Evolutionary conservation across 2,888 invertebrate genomes (phyloP).

Genomic region (Petrophora chlorosata): DNA sequence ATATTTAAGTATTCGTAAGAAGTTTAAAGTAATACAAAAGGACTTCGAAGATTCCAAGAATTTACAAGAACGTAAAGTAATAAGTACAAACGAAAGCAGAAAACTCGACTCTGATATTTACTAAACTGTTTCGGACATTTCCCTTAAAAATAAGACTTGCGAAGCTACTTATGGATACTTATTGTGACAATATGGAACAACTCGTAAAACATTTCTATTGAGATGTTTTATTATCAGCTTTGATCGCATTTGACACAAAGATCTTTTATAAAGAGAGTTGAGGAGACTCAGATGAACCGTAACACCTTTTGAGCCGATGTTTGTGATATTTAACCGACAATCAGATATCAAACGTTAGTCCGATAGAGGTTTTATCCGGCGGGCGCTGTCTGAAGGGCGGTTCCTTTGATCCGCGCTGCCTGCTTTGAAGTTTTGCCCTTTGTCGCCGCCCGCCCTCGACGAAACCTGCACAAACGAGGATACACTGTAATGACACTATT

Average conservation of each 20-base stretch:
- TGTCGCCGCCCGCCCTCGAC: conserved; percentile 48
- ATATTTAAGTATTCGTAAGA: too few relatives aligned
- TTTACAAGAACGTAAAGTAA: too few relatives aligned
- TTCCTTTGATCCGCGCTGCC: conserved; percentile 63
- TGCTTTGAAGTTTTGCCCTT: conserved; percentile 71
- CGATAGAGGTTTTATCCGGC: conserved; percentile 64
- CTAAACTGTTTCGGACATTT: too few relatives aligned
- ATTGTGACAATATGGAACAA: too few relatives aligned
- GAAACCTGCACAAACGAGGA: conserved; percentile 63
- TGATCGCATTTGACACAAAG: conserved; percentile 39
- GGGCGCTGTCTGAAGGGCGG: conserved; percentile 61
- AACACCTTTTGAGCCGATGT: conserved; percentile 56
- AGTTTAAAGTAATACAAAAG: too few relatives aligned
- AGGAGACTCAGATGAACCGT: conserved; percentile 39
- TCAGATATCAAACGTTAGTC: conserved; percentile 69
- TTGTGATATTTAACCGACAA: conserved; percentile 68
- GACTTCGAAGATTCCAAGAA: too few relatives aligned
- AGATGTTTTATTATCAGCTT: conserved; percentile 26
- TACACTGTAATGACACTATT: conserved; percentile 59
- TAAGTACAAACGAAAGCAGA: too few relatives aligned
- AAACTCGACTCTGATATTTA: too few relatives aligned
- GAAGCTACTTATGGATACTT: conserved; percentile 4
- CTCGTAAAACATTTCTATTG: conserved; percentile 17
- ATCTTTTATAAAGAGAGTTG: conserved; percentile 36
- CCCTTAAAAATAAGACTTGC: too few relatives aligned